Evolutionary conservation across 2,797 vertebrate species (phyloP), one percentile per base, ranked within the genome.

Genomic region (Anguilla pacifica): DNA sequence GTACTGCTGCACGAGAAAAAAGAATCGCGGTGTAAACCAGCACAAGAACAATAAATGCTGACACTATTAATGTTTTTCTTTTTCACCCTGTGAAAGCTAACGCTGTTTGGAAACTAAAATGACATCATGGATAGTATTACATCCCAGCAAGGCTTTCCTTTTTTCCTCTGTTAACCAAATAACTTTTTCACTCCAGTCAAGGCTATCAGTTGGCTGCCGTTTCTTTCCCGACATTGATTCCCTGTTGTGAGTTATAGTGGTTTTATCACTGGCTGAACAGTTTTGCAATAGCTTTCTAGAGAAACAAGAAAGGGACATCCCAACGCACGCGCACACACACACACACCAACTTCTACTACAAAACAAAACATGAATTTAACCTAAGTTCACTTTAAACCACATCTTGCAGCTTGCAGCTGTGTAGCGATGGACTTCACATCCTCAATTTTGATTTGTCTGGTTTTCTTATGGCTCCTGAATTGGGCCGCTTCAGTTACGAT

Each of bases 111-210:
- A 88, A 89, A 89, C 81, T 88, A 43, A 85, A 84, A 67, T 89
- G 87, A 89, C 89, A 87, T 91, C 87, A 90, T 86, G 77, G 88
- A 86, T 90, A 88, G 88, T 88, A 85, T 90, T 89, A 90, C 88
- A 85, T 25, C 82, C 53, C 59, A 61, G 46, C 74, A 28, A 53
- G 13, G 64, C 46, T 53, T 28, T 49, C 86, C 61, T 53, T 55
- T 87, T 46, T 53, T 87, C 43, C 86, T 39, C 81, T 28, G 59
- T 51, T 87, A 25, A 49, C 35, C 31, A 22, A 51, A 25, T 82
- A 82, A 51, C 43, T 51, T 82, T 51, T 46, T 49, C 61, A 43
- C 55, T 83, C 46, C 81, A 64, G n/a, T 39, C 86, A 49, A 84
- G 86, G 84, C 57, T 64, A 43, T 61, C 55, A 85, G 28, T 85